Percentiles rank a stretch among this genome's conserved stretches.
phyloP scores from a whole-genome alignment of 2,888 invertebrate species.

The Operophtera brumata region DNA sequence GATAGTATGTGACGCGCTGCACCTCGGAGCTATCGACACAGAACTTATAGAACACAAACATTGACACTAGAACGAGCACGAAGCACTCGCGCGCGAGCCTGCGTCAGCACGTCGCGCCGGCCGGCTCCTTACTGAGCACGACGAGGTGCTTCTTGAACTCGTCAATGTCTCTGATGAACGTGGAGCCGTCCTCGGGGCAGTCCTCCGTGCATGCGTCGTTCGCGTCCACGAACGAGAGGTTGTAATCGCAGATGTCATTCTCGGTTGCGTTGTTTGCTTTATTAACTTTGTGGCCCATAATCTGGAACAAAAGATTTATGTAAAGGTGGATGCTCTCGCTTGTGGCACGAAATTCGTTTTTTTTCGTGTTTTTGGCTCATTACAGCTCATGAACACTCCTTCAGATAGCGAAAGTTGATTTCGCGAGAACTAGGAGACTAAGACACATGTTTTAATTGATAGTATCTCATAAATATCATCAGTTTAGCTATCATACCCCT shows the following conservation, averaged over 20 bases:
- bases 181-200: constrained; percentile 38
- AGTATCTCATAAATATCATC: too few relatives aligned
- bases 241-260: constrained; percentile 40
- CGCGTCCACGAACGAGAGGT: constrained; percentile 52
- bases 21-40: constrained; percentile 6
- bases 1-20: not conserved
- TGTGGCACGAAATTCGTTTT: too few relatives aligned
- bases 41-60: constrained; percentile 6
- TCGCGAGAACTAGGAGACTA: too few relatives aligned
- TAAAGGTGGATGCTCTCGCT: too few relatives aligned
- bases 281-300: constrained; percentile 61
- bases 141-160: constrained; percentile 51
- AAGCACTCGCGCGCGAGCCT: not conserved
- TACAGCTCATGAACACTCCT: too few relatives aligned
- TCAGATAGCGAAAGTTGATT: too few relatives aligned
- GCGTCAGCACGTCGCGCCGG: constrained; percentile 56
- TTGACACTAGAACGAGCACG: not conserved
- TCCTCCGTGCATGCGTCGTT: constrained; percentile 31
- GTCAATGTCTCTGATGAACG: constrained; percentile 56
- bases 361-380: too few relatives aligned
- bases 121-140: constrained; percentile 36
- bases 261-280: constrained; percentile 11
- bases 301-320: constrained; percentile 35
- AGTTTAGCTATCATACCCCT: too few relatives aligned
- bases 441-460: too few relatives aligned